Evolutionary conservation across 2,797 vertebrate species (phyloP), one percentile per base, ranked within the genome.

Genomic region (Mionectes olivaceus): DNA sequence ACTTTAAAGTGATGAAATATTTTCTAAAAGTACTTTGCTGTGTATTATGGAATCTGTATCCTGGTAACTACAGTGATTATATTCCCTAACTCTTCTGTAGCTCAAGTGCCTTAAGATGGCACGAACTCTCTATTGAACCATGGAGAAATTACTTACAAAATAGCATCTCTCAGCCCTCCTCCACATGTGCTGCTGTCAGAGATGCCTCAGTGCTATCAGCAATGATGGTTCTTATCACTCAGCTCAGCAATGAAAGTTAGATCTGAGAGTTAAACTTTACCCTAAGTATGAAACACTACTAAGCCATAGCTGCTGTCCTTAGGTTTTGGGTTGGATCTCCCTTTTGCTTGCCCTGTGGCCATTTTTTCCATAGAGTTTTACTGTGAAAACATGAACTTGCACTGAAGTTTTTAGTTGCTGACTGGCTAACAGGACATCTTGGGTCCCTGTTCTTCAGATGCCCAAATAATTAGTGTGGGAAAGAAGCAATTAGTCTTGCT

Each of bases 221-320:
- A 35, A 11, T 4, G 9, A 13, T 60, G 37, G 53, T 32, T 85
- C 28, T 0, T 37, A 3, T 27, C 30, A 37, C 14, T 32, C 41
- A 43, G 60, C 41, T 92, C 69, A 47, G 35, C 13, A n/a, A n/a
- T 30, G 7, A 28, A 60, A 59, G 27, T 13, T n/a, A 52, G 28
- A 35, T 11, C 47, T 39, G 49, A 37, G 49, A 75, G 27, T 35
- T 39, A 39, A 37, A 41, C 33, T 64, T 50, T 50, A 22, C 18
- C 23, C 13, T 2, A 21, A 35, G 32, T 0, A 0, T 12, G 39
- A 44, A 64, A 35, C 27, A 4, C 53, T 28, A 0, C 30, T 18
- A n/a, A 67, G 39, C 23, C 32, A 3, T 9, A 68, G 33, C 68
- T 7, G 1, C 28, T 83, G 16, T 79, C 33, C 71, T 35, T 52